Base-by-base conservation (phyloP, 2,113 vertebrate species). In the Peromyscus maniculatus region DNA sequence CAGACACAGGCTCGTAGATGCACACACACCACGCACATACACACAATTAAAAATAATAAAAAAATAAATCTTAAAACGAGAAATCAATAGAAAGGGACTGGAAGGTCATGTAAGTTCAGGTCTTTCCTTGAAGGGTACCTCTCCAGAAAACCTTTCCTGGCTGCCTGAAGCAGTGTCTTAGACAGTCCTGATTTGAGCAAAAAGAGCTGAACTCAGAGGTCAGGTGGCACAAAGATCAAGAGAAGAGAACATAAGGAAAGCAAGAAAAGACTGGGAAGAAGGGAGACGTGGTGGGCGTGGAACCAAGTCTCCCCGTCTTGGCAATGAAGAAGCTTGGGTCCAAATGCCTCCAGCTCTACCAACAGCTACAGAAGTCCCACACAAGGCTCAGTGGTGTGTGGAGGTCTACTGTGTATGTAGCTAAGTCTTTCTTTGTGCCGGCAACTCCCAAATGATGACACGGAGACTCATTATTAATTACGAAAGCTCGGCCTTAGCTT, bases 231-330 rank as follows among this genome's bases (percentile, higher is more conserved):
- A 59, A 26, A 74, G 12, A 74, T 99, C 93, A 99, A 99, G 98
- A 99, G 99, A 94, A 99, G 99, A 89, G 99, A 99, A 93, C 99
- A 99, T 22, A 99, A 98, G 91, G 99, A 99, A 95, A 99, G 93
- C 98, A 99, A 97, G 99, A 99, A 16, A 97, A 99, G 17, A 99
- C 33, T 99, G 99, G 96, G 99, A 99, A 84, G 99, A 99, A 98
- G 98, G 98, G 74, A 99, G 99, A 83, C 96, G 99, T 59, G 96
- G 96, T 52, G 98, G 98, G 69, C 98, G 99, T 46, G 59, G 99
- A 84, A 99, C 99, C 91, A 99, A 99, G 97, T 94, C 99, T 66
- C 99, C 99, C 49, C 99, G 99, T 57, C 99, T 99, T 78, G 99
- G 99, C 99, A 99, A 99, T 98, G 99, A 99, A 97, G 99, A 99